Base-by-base conservation (phyloP, 1,140 invertebrate species). In the Aphelinus certus region DNA sequence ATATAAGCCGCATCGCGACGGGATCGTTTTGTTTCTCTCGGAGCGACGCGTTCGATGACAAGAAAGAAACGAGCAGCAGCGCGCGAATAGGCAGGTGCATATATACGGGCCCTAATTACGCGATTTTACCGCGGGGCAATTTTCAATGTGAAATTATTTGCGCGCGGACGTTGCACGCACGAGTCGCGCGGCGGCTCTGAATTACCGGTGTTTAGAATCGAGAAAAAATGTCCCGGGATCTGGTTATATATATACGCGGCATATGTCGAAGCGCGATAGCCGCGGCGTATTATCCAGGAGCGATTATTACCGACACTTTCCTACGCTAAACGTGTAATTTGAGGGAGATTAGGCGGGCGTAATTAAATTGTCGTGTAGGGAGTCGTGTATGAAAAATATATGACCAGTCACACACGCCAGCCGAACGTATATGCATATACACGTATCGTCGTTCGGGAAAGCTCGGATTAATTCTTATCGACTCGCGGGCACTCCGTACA, bases 261-360 rank as follows among this genome's bases (percentile, higher is more conserved):
- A 42, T n/a, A 70, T 70, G 45, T 49, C 26, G 10, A n/a, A 4
- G 42, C 42, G 42, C 56, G 56, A 2, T 26, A 26, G 26, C 26
- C 26, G 56, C 55, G 10, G 51, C 48, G 10, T 43, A 51, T 61
- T 73, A 51, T 73, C 63, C 53, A 73, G 47, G 64, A 55, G 63
- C 10, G 63, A 74, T 67, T 74, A 74, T 74, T 74, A 74, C 62
- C 49, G 58, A 69, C 58, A 69, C 72, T 69, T 61, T 56, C 57
- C 55, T 47, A 26, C 26, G 58, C 65, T 57, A 43, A 74, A 63
- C 65, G 65, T 63, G 60, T 63, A 69, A 74, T 74, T 74, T 68
- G 7, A 48, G 3, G 45, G 51, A 26, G 56, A 68, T 74, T 68
- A 68, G 58, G 46, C 45, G 65, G 56, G 48, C 10, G 60, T 57